Percentiles rank a stretch among this genome's conserved stretches.
Conservation (phyloP, 2,113 vertebrate species). For the Cryptoleucopteryx plumbea region DNA sequence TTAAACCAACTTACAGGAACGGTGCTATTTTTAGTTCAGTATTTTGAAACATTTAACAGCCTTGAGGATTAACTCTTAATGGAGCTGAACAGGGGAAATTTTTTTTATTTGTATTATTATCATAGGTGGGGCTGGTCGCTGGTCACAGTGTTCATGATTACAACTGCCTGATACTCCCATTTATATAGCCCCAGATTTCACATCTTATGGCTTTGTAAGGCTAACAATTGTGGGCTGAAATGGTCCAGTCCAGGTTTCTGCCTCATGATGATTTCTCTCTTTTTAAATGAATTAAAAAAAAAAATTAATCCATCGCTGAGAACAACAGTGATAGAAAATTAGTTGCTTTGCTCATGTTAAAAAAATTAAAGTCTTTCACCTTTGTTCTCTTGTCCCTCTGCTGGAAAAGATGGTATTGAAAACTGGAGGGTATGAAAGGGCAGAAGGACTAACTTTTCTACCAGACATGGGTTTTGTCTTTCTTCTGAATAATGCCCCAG, state of each 20-base stretch:
- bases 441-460: not conserved
- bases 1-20: not conserved
- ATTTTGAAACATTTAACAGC: not conserved
- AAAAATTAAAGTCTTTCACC: not conserved
- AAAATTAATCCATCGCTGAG: not conserved
- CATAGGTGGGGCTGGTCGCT: rapidly evolving
- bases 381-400: not conserved
- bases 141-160: not conserved
- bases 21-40: not conserved
- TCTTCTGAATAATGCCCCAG: not conserved
- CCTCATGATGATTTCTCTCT: not conserved
- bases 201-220: not conserved
- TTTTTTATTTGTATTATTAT: not conserved
- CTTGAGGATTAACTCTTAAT: not conserved
- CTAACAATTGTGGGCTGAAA: not conserved
- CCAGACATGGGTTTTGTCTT: not conserved
- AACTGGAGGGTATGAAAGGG: not conserved
- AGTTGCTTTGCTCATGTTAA: not conserved
- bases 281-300: not conserved
- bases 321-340: not conserved
- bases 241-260: not conserved
- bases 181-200: not conserved
- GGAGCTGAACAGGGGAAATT: not conserved
- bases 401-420: not conserved
- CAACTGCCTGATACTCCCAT: not conserved